These are phyloP conservation scores for Eptesicus fuscus DNA, from an alignment of 2,113 vertebrate species.

Conservation along the genomic window DNA sequence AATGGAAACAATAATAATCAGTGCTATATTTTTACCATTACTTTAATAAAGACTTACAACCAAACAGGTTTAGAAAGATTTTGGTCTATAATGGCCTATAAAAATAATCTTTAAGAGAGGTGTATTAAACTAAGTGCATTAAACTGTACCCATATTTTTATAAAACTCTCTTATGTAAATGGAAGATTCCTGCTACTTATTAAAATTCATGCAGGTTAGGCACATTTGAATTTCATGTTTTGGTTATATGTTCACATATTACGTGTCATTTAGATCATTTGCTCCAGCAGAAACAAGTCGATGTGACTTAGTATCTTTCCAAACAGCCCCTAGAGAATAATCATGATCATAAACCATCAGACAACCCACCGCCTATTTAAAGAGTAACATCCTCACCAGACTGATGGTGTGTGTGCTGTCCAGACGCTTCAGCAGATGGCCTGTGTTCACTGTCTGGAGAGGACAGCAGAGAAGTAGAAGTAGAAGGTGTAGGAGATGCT, in stretches of 20 bases:
- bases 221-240: background rate
- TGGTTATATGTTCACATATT: background rate
- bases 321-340: background rate
- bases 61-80: background rate
- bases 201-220: conserved; percentile 39
- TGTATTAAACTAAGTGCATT: background rate
- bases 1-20: conserved; percentile 18
- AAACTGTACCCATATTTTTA: background rate
- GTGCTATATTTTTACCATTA: background rate
- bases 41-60: background rate
- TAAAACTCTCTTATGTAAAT: background rate
- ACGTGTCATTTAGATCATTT: background rate
- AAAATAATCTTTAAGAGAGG: background rate
- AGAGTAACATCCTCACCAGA: conserved; percentile 81
- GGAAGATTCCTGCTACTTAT: background rate
- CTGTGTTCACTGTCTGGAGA: conserved; percentile 87
- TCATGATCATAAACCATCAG: conserved; percentile 12
- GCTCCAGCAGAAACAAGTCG: background rate
- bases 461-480: conserved; percentile 83
- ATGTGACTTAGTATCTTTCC: conserved; percentile 12
- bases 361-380: conserved; percentile 52
- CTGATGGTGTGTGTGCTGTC: conserved; percentile 77
- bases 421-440: conserved; percentile 76
- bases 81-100: background rate
- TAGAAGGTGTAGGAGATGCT: conserved; percentile 83